Conservation (phyloP, 2,797 vertebrate genomes). For the Setipinna tenuifilis region DNA sequence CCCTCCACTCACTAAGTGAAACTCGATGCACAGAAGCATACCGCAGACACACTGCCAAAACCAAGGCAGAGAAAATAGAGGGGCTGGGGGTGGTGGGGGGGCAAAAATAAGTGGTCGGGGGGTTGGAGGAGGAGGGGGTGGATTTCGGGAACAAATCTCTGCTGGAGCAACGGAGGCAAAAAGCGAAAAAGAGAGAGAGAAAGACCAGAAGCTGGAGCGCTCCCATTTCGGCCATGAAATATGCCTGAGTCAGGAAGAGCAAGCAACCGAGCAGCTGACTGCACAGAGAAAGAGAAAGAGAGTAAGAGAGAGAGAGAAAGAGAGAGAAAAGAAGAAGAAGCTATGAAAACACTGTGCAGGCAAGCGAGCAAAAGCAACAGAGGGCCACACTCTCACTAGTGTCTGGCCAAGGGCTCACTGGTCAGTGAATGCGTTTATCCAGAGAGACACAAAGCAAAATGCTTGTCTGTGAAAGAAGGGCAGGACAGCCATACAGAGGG, state of each 20-base stretch:
- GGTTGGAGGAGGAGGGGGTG: constrained; percentile 33
- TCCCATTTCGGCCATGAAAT: constrained; percentile 69
- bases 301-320: too few relatives aligned
- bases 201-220: constrained; percentile 71
- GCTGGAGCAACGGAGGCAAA: constrained; percentile 52
- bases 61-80: constrained; percentile 41
- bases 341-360: too few relatives aligned
- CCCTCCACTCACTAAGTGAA: constrained; percentile 38
- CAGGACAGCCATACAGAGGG: not conserved
- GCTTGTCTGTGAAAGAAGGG: not conserved
- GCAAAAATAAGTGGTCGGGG: not conserved
- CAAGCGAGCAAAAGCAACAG: not conserved
- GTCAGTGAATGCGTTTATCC: not conserved
- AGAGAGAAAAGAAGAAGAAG: too few relatives aligned
- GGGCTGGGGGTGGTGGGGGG: too few relatives aligned
- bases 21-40: constrained; percentile 39
- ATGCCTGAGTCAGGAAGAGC: constrained; percentile 71
- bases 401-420: not conserved
- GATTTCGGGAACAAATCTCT: constrained; percentile 51
- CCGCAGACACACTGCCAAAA: constrained; percentile 41
- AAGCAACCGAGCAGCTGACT: constrained; percentile 63
- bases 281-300: constrained; percentile 58
- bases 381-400: not conserved
- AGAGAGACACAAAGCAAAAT: not conserved
- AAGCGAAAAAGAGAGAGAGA: constrained; percentile 45